Percentiles rank a stretch among this genome's conserved stretches.
Conservation (phyloP, 2,888 invertebrate species). For the Sicus ferrugineus region DNA sequence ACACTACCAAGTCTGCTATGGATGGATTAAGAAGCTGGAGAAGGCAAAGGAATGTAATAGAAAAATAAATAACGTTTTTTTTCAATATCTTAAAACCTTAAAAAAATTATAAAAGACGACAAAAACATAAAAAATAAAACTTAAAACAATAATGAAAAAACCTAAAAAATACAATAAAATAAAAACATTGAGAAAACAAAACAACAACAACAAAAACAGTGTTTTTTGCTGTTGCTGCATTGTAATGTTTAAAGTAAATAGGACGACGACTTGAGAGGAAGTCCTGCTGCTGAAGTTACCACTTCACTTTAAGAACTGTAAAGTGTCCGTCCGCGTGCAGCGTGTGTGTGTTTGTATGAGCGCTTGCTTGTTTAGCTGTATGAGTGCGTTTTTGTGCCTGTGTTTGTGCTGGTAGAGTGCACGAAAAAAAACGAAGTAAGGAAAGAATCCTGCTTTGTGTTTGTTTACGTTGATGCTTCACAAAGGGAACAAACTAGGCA, state of each 20-base stretch:
- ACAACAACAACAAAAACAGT: not conserved
- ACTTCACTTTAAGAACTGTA: not conserved
- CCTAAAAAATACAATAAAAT: not conserved
- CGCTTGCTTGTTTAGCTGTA: not conserved
- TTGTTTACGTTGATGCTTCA: slow-evolving; percentile 21
- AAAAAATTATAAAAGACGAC: too few species aligned
- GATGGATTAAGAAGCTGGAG: too few species aligned
- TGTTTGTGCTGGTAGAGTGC: too few species aligned
- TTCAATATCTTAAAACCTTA: too few species aligned
- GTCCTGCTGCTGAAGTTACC: not conserved
- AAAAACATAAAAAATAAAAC: too few species aligned
- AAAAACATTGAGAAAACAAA: not conserved
- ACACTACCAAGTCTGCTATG: too few species aligned
- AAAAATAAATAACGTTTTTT: too few species aligned
- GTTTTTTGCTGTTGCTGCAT: too few species aligned
- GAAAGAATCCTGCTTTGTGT: slow-evolving; percentile 15
- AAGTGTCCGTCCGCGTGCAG: not conserved
- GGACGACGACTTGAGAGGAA: not conserved
- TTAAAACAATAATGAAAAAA: not conserved
- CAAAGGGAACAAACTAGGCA: not conserved
- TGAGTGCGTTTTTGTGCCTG: not conserved
- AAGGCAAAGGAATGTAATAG: too few species aligned
- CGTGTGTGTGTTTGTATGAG: not conserved
- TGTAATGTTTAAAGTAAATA: not conserved
- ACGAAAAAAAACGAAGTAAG: not conserved